Evolutionary conservation across 1,140 invertebrate species (phyloP).

Genomic region (Conus betulinus): DNA sequence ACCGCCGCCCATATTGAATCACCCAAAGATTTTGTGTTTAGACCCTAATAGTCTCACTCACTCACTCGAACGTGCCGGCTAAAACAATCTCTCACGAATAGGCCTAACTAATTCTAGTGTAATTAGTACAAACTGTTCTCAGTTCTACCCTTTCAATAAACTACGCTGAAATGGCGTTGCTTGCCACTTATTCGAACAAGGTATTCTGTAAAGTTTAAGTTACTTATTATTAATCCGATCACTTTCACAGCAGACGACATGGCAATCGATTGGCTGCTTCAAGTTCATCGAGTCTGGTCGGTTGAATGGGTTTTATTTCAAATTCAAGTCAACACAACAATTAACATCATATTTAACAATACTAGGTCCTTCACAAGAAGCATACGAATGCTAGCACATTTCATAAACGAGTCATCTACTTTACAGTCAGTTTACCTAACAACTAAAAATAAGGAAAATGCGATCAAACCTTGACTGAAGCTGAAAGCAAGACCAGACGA

Average conservation of each 20-base stretch:
- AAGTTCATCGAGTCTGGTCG: background rate
- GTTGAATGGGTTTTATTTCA: background rate
- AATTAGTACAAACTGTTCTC: too few relatives aligned
- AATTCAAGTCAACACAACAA: background rate
- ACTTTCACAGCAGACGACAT: constrained; percentile 10
- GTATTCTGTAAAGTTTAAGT: too few relatives aligned
- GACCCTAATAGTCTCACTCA: too few relatives aligned
- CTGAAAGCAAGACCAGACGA: background rate
- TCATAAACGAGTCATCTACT: background rate
- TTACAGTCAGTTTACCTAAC: background rate
- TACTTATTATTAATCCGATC: background rate
- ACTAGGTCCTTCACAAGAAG: background rate
- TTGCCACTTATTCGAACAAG: too few relatives aligned
- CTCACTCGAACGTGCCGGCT: too few relatives aligned
- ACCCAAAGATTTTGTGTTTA: background rate
- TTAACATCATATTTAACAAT: background rate
- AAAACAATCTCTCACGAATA: too few relatives aligned
- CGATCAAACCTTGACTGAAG: background rate
- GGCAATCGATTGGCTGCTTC: background rate
- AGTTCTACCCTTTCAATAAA: too few relatives aligned
- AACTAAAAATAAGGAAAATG: background rate
- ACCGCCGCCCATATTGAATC: background rate
- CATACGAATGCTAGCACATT: too few relatives aligned
- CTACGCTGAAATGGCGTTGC: too few relatives aligned
- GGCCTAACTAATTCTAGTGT: too few relatives aligned